These are phyloP conservation scores for Scrobipalpa costella DNA, from an alignment of 2,888 invertebrate species.

Conservation along the genomic window DNA sequence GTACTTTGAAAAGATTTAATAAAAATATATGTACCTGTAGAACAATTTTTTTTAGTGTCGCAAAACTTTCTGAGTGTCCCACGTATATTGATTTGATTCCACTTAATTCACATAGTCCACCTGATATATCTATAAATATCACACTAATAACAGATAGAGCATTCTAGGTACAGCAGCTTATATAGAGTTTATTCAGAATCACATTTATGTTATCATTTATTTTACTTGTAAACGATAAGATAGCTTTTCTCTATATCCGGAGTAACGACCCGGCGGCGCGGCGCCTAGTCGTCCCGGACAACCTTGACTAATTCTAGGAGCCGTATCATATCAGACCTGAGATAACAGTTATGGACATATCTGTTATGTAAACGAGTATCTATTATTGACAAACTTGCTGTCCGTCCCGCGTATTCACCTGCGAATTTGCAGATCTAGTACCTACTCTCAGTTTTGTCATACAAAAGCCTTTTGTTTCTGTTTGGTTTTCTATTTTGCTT, in stretches of 20 bases:
- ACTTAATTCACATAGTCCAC: neutral
- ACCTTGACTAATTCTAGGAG: conserved; percentile 38
- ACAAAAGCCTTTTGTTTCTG: too few species aligned
- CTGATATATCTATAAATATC: neutral
- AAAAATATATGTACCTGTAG: too few species aligned
- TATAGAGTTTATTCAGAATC: neutral
- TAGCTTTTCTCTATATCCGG: conserved; percentile 31
- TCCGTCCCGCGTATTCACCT: too few species aligned
- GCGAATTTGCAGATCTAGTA: too few species aligned
- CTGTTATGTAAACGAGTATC: neutral
- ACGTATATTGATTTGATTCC: too few species aligned
- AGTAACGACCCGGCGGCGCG: conserved; percentile 45
- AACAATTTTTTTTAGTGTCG: too few species aligned
- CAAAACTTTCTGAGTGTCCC: too few species aligned
- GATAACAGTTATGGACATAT: neutral
- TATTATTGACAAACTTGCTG: neutral
- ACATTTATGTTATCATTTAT: neutral
- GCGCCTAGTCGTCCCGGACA: conserved; percentile 38
- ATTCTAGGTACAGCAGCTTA: neutral
- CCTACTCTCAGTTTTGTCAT: too few species aligned
- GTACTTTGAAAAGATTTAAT: too few species aligned
- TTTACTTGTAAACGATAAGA: neutral
- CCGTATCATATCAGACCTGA: neutral
- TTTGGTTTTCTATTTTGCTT: too few species aligned
- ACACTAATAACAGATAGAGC: neutral